Evolutionary conservation across 2,113 vertebrate genomes (phyloP), one percentile per base, ranked within the genome.

Genomic region (Heterochromis multidens): DNA sequence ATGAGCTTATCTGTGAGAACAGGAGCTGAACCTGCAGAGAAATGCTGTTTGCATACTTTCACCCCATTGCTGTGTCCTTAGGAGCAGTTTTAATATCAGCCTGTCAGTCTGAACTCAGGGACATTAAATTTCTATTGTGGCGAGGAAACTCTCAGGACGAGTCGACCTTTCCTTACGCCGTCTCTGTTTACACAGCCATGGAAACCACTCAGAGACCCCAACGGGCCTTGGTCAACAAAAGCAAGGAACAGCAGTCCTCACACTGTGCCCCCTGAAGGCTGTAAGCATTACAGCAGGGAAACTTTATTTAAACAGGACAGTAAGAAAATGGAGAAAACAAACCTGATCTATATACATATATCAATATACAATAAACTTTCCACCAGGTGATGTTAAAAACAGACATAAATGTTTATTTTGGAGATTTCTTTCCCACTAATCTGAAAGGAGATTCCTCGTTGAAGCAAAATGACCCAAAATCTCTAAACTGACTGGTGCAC

Each of bases 51-150:
- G 56, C 46, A 78, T 67, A 67, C 60, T 49, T 79, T 79, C 76
- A 25, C 82, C 82, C 49, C 12, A 21, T 54, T 16, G 19, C 9
- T 16, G 27, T 23, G 29, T 62, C 43, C 59, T 49, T 27, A 63
- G 78, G 46, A 37, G 29, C 29, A 29, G 56, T 70, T 90, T 92
- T 92, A 88, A 93, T 94, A 79, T 86, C 31, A 74, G 67, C 80
- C 81, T 92, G 87, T 92, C 88, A 92, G 88, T 90, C 86, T 81
- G 33, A 77, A 70, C 85, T 81, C 59, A 2, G 61, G 80, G 74
- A 90, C 89, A 86, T 90, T 87, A 59, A 86, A 59, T 80, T 59
- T 84, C 82, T 52, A 89, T 94, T 94, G 90, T 93, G 40, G 1
- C 1, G 67, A n/a, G 49, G 74, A 85, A 78, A 79, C 46, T 85